Evolutionary conservation across 2,888 invertebrate genomes (phyloP), one percentile per base, ranked within the genome.

Genomic region (Agriopis aurantiaria): DNA sequence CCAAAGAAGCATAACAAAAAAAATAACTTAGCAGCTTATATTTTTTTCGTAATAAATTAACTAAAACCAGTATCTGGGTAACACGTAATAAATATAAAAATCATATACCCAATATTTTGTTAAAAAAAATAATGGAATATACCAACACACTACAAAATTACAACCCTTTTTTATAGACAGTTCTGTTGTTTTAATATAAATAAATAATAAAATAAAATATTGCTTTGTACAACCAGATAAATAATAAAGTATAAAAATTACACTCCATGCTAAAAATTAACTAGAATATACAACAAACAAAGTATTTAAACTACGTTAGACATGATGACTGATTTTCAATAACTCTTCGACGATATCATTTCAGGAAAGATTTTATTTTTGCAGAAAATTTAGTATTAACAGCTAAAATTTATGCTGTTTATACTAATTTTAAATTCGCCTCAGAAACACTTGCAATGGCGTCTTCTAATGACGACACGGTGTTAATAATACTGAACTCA

Each of bases 1-100:
- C 65, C 65, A 69, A 69, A 61, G 60, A 68, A 63, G 63, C 49
- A 33, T 9, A 45, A 14, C 45, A 53, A 12, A 61, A 49, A 23
- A 14, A 60, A 45, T 46, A n/a, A 12, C n/a, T 9, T 5, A 5
- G 33, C 17, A 33, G 3, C 33, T 33, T 3, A 33, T 5, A 33
- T 33, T 33, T 33, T n/a, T 33, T 33, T 33, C 5, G 33, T 33
- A 33, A 33, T 33, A 33, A 33, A 33, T 33, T 1, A 33, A 4
- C 0, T 33, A 52, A 43, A 14, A 40, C 5, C 11, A 46, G 49
- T 65, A 43, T 51, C 65, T 51, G 14, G 43, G 52, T 61, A 52
- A 23, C 61, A 61, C 1, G 55, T 7, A n/a, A 4, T 55, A 2
- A 23, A 23, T 55, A 12, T 0, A 11, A n/a, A 43, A 10, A 55